Conservation (phyloP, 2,888 invertebrate species). For the Fissipunctia ypsillon region DNA sequence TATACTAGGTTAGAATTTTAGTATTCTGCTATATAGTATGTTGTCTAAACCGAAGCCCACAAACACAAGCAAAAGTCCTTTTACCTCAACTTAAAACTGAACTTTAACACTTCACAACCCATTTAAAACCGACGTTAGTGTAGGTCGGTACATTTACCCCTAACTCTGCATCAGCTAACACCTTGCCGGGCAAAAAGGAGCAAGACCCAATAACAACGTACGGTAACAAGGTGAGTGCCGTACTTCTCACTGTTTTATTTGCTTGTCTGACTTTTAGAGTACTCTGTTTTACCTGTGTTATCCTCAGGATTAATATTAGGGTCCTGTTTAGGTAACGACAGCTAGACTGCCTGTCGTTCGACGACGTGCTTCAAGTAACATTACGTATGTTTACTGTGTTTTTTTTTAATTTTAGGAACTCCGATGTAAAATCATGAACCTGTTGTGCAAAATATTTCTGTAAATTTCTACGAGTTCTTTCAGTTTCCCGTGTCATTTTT, state of each 20-base stretch:
- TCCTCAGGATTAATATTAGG: conserved; percentile 55
- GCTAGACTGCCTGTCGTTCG: conserved; percentile 36
- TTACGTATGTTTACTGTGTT: conserved; percentile 12
- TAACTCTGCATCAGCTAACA: conserved; percentile 58
- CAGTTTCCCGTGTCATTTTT: conserved; percentile 23
- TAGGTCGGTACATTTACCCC: conserved; percentile 43
- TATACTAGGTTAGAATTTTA: conserved; percentile 5
- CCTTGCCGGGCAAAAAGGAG: conserved; percentile 56
- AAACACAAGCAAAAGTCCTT: conserved; percentile 30
- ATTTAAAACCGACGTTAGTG: conserved; percentile 43
- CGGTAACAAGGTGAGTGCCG: conserved; percentile 61
- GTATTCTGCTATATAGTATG: neutral
- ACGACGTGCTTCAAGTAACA: conserved; percentile 33
- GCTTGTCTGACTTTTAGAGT: conserved; percentile 64
- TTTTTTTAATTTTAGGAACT: conserved; percentile 11
- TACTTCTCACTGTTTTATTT: conserved; percentile 62
- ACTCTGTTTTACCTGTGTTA: conserved; percentile 58
- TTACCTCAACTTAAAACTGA: conserved; percentile 33
- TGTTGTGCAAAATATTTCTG: conserved; percentile 22
- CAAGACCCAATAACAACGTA: conserved; percentile 60
- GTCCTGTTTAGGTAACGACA: conserved; percentile 53
- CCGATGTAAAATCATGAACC: conserved; percentile 15
- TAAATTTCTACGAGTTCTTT: conserved; percentile 41
- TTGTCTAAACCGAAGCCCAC: conserved; percentile 1
- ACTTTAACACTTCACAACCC: conserved; percentile 45